Conservation (phyloP, 1,140 invertebrate species). For the Drosophila mauritiana region DNA sequence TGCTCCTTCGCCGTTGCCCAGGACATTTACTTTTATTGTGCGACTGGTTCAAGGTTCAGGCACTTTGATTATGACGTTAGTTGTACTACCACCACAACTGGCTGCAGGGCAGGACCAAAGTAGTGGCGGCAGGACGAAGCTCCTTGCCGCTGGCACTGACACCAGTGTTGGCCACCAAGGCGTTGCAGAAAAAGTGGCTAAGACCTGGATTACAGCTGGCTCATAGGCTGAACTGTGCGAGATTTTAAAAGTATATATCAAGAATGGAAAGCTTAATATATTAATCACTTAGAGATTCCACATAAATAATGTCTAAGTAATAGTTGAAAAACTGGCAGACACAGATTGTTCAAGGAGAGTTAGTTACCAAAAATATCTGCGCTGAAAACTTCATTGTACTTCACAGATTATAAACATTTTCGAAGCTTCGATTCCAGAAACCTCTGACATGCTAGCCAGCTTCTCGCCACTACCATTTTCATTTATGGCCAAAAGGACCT, state of each 20-base stretch:
- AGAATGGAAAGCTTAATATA: too few species aligned
- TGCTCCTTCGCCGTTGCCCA: slow-evolving; percentile 8
- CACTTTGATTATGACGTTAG: slow-evolving; percentile 61
- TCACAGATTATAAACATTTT: too few species aligned
- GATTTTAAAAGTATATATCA: neutral
- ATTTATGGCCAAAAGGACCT: slow-evolving; percentile 33
- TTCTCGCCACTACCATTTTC: neutral
- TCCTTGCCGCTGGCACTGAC: slow-evolving; percentile 21
- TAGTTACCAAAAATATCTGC: too few species aligned
- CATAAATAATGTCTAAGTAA: too few species aligned
- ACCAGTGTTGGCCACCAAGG: slow-evolving; percentile 13
- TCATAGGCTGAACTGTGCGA: neutral
- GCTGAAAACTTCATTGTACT: too few species aligned
- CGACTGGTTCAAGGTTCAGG: slow-evolving; percentile 59
- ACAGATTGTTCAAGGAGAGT: too few species aligned
- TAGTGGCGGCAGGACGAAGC: neutral
- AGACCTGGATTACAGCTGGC: too few species aligned
- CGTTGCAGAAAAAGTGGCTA: neutral
- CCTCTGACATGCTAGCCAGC: neutral
- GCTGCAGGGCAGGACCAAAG: slow-evolving; percentile 23
- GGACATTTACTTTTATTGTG: slow-evolving; percentile 64
- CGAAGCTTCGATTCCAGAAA: too few species aligned
- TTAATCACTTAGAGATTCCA: too few species aligned
- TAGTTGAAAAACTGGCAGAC: too few species aligned
- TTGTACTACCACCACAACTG: slow-evolving; percentile 14